Percentiles rank a stretch among this genome's conserved stretches.
These are phyloP conservation scores for Spisula subtruncata DNA, from an alignment of 2,888 invertebrate genomes.

Conservation along the genomic window DNA sequence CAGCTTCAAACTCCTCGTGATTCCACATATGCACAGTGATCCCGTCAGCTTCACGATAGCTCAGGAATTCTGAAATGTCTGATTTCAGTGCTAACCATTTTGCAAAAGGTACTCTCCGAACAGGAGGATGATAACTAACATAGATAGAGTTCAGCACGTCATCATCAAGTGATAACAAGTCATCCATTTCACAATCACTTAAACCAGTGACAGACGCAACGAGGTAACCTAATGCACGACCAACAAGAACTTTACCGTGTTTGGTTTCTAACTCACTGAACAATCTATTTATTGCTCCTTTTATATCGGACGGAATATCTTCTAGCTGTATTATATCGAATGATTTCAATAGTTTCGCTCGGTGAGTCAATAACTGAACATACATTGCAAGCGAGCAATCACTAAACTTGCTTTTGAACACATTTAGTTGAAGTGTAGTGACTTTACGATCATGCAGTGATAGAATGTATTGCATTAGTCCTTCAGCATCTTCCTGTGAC, in stretches of 20 bases:
- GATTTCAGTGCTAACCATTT: slow-evolving; percentile 84
- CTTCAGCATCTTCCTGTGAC: slow-evolving; percentile 68
- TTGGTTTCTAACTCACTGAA: slow-evolving; percentile 81
- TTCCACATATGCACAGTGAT: slow-evolving; percentile 82
- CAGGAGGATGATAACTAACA: slow-evolving; percentile 72
- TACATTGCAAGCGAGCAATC: slow-evolving; percentile 82
- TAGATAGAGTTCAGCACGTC: slow-evolving; percentile 82
- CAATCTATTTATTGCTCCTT: slow-evolving; percentile 76
- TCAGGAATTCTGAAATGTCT: slow-evolving; percentile 81
- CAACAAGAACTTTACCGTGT: slow-evolving; percentile 81
- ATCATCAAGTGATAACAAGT: slow-evolving; percentile 86
- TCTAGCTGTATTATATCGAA: slow-evolving; percentile 57
- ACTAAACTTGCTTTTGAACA: slow-evolving; percentile 74
- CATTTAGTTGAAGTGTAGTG: slow-evolving; percentile 77
- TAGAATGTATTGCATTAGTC: slow-evolving; percentile 72
- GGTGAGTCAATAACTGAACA: slow-evolving; percentile 78
- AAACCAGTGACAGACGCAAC: slow-evolving; percentile 85
- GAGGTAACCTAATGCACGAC: slow-evolving; percentile 81
- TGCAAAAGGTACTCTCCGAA: slow-evolving; percentile 80
- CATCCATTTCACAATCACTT: slow-evolving; percentile 87
- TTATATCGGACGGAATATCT: slow-evolving; percentile 73
- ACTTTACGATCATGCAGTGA: slow-evolving; percentile 75
- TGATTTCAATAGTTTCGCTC: slow-evolving; percentile 78
- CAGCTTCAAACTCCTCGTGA: slow-evolving; percentile 78
- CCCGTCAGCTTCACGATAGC: slow-evolving; percentile 79